These are phyloP conservation scores for Conger conger DNA, from an alignment of 2,113 vertebrate species.

Conservation along the genomic window DNA sequence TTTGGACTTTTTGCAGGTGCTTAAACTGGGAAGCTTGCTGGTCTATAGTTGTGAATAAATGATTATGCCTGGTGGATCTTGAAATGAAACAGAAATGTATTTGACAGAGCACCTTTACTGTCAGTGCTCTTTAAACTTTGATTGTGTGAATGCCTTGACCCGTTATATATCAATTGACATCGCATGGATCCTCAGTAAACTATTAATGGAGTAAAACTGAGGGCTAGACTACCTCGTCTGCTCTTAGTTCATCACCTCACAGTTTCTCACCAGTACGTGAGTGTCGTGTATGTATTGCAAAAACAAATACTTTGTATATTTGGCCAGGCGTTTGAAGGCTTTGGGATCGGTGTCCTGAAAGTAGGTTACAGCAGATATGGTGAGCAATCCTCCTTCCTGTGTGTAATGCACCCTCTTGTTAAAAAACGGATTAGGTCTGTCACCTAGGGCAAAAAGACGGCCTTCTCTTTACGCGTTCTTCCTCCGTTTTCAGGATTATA, in stretches of 20 bases:
- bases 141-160: no score
- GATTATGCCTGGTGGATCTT: no score
- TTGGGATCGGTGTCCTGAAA: neutral
- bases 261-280: neutral
- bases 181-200: no score
- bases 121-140: no score
- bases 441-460: neutral
- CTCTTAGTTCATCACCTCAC: neutral
- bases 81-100: no score
- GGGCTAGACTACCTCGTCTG: no score
- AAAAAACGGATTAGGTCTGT: neutral
- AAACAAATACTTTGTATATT: neutral
- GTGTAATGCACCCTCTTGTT: neutral
- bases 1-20: no score
- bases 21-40: no score
- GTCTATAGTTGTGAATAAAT: no score
- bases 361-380: neutral
- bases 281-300: neutral
- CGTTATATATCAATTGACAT: no score
- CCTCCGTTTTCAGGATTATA: constrained; percentile 68
- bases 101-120: no score
- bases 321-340: neutral
- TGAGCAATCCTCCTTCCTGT: neutral
- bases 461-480: neutral
- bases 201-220: no score